Percentiles rank a stretch among this genome's conserved stretches.
phyloP scores from a whole-genome alignment of 2,797 vertebrate species.

The Buceros bicornis region DNA sequence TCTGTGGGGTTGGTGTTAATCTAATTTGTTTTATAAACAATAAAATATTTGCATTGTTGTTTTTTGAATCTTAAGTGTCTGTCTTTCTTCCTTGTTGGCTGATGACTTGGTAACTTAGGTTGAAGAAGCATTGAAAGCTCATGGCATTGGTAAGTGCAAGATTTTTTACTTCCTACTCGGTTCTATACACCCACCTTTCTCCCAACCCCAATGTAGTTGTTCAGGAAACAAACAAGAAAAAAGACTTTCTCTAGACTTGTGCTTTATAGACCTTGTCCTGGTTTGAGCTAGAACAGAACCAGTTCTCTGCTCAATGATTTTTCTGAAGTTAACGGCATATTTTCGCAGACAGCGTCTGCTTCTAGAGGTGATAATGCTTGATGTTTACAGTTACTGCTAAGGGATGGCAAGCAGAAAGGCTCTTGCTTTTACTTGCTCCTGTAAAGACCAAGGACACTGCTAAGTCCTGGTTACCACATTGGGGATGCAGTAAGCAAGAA shows the following conservation, averaged over 20 bases:
- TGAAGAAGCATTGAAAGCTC: slow-evolving; percentile 63
- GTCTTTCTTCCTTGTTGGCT: background rate
- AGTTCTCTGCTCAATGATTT: background rate
- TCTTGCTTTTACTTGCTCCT: background rate
- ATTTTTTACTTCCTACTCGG: background rate
- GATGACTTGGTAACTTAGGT: slow-evolving; percentile 9
- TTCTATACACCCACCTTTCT: background rate
- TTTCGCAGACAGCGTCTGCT: background rate
- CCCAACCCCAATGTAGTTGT: background rate
- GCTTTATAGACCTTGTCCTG: background rate
- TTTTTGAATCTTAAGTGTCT: background rate
- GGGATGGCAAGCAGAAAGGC: background rate
- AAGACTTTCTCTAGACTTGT: background rate
- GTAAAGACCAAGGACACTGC: background rate
- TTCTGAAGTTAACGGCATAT: background rate
- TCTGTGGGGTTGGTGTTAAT: background rate
- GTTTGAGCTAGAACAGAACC: background rate
- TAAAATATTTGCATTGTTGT: background rate
- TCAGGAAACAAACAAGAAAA: background rate
- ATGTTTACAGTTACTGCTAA: background rate
- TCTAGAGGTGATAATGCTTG: background rate
- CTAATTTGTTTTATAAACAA: background rate
- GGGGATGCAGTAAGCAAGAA: background rate
- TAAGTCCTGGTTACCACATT: background rate
- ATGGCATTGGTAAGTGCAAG: slow-evolving; percentile 53